Conservation (phyloP, 2,113 vertebrate species). For the Callorhinus ursinus region DNA sequence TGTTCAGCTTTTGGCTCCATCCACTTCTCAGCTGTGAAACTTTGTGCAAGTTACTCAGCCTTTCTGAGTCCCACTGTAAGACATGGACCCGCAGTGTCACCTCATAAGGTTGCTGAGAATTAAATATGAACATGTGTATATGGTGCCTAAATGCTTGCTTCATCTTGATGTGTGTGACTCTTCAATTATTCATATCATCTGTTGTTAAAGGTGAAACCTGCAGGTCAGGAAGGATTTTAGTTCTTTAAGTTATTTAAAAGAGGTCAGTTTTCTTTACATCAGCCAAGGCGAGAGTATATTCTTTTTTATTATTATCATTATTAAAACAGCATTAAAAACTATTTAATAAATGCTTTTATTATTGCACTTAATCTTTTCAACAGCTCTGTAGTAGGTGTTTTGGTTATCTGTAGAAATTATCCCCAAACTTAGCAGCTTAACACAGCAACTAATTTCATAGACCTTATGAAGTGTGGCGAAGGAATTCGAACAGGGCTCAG, state of each 20-base stretch:
- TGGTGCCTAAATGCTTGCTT: not conserved
- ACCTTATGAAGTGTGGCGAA: not conserved
- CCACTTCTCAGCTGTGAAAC: not conserved
- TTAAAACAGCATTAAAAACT: constrained; percentile 42
- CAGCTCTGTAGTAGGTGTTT: not conserved
- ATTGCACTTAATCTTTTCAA: constrained; percentile 37
- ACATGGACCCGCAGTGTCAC: not conserved
- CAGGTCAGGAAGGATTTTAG: not conserved
- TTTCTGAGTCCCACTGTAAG: not conserved
- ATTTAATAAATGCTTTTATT: constrained; percentile 35
- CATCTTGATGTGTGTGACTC: not conserved
- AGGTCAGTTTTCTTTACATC: not conserved
- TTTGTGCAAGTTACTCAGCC: not conserved
- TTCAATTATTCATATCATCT: not conserved
- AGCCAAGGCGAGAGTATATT: not conserved
- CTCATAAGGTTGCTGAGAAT: not conserved
- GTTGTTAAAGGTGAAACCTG: constrained; percentile 30
- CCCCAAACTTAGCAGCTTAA: not conserved
- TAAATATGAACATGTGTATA: not conserved
- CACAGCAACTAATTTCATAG: not conserved
- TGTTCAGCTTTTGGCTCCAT: not conserved
- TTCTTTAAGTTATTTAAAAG: constrained; percentile 20
- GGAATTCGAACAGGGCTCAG: not conserved
- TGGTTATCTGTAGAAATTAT: constrained; percentile 51
- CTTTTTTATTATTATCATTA: not conserved